Conservation (phyloP, 2,888 invertebrate species). For the Aspidiotus destructor region DNA sequence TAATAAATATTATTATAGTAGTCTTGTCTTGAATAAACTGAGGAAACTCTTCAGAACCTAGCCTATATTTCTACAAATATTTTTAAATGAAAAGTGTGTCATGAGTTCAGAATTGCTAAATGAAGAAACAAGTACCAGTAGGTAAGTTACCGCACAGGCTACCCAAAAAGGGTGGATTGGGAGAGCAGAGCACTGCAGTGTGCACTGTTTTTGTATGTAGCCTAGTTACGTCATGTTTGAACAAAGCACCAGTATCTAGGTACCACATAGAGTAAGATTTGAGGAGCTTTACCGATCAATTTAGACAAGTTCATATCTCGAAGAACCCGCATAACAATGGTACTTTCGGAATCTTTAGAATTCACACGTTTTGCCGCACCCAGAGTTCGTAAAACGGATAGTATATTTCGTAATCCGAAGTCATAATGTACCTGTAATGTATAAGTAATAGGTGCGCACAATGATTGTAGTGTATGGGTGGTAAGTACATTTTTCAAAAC, state of each 20-base stretch:
- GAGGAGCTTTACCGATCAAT: constrained; percentile 52
- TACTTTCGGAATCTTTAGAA: constrained; percentile 84
- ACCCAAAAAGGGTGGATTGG: too few species aligned
- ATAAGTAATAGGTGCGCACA: not conserved
- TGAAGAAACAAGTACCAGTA: not conserved
- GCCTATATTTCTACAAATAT: too few species aligned
- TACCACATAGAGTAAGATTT: not conserved
- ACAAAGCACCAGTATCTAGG: not conserved
- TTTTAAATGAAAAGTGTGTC: not conserved
- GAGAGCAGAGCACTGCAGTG: too few species aligned
- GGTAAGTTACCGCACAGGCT: too few species aligned
- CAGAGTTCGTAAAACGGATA: constrained; percentile 84
- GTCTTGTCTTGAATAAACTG: too few species aligned
- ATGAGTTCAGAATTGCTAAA: not conserved
- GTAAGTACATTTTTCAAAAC: not conserved
- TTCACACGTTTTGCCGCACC: constrained; percentile 87
- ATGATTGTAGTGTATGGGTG: not conserved
- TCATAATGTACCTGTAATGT: constrained; percentile 78
- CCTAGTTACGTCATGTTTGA: too few species aligned
- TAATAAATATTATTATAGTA: too few species aligned
- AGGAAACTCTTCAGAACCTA: too few species aligned
- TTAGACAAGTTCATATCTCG: constrained; percentile 97
- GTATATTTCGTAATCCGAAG: constrained; percentile 88
- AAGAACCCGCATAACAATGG: constrained; percentile 93
- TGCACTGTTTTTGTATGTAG: too few species aligned